A percentile compares a stretch with the other conserved stretches of the same genome.
These are phyloP conservation scores for Propithecus coquereli DNA, from an alignment of 2,113 vertebrate genomes.

Conservation along the genomic window DNA sequence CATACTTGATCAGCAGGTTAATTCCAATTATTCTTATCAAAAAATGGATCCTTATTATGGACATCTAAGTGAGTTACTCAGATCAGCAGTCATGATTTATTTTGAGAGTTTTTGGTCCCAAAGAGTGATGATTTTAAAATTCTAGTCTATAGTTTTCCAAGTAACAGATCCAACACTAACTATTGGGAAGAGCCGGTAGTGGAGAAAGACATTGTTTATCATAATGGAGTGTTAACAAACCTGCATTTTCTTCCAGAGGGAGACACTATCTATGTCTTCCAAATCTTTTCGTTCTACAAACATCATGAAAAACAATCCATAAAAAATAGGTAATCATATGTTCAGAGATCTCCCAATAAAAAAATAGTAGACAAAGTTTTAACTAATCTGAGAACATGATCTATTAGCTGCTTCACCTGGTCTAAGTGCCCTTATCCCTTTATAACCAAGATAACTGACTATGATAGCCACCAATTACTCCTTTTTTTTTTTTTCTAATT, in stretches of 20 bases:
- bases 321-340: neutral
- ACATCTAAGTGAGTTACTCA: neutral
- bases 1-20: neutral
- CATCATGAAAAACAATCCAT: neutral
- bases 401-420: neutral
- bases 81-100: neutral
- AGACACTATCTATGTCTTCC: neutral
- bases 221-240: neutral
- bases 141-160: neutral
- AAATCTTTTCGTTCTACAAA: neutral
- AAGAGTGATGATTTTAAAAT: neutral
- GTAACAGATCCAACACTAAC: neutral
- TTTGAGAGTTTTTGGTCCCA: neutral
- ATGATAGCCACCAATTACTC: neutral
- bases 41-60: neutral
- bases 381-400: neutral
- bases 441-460: neutral
- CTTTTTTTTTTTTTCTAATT: neutral
- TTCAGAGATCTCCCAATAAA: neutral
- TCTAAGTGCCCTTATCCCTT: neutral
- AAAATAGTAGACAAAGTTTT: neutral
- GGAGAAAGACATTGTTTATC: neutral
- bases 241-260: neutral
- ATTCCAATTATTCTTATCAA: neutral
- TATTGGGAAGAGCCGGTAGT: neutral